phyloP scores from a whole-genome alignment of 2,888 invertebrate species.

The Tryphoninae sp. region DNA sequence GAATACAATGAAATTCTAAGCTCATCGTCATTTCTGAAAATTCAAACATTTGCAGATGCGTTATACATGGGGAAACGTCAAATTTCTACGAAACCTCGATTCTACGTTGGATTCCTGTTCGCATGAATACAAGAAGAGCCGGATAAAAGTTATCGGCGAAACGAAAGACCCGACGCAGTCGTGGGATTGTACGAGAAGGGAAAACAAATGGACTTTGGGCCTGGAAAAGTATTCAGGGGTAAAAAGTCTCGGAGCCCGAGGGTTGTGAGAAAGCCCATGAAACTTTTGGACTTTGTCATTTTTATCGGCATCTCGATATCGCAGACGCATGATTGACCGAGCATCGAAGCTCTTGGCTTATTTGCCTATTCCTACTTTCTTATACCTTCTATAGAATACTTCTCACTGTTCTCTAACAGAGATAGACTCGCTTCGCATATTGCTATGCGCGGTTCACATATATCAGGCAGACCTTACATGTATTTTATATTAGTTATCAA shows the following conservation, averaged over 20 bases:
- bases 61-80: constrained; percentile 20
- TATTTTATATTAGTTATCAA: no score
- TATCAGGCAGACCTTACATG: no score
- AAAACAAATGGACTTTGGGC: constrained; percentile 66
- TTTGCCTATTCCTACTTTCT: constrained; percentile 10
- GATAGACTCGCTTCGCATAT: background rate
- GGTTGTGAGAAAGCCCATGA: constrained; percentile 55
- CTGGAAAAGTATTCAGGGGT: constrained; percentile 31
- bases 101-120: constrained; percentile 44
- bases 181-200: constrained; percentile 40
- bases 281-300: constrained; percentile 79
- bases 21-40: background rate
- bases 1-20: background rate
- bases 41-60: background rate
- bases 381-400: background rate
- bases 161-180: constrained; percentile 55
- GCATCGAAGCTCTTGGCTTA: constrained; percentile 23
- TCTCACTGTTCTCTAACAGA: background rate
- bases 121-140: constrained; percentile 43
- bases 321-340: constrained; percentile 74
- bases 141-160: constrained; percentile 15
- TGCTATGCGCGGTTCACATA: background rate
- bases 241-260: constrained; percentile 40
- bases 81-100: constrained; percentile 46
- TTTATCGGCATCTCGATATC: constrained; percentile 79